phyloP scores from a whole-genome alignment of 2,888 invertebrate species.

The Seira sanloemensis region DNA sequence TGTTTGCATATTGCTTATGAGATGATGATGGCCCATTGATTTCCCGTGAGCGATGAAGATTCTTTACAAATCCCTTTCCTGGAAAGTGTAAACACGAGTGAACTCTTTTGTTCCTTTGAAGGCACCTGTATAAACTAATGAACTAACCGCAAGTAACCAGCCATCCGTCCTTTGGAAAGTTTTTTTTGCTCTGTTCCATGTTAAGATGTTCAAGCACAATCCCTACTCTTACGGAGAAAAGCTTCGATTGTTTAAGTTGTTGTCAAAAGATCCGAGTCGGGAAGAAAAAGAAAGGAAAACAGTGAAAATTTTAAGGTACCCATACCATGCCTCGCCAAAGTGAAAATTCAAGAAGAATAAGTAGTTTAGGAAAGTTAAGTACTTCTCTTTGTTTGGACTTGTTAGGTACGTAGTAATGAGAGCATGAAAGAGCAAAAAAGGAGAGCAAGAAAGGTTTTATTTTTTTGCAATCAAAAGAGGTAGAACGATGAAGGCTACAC shows the following conservation, averaged over 20 bases:
- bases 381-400: neutral
- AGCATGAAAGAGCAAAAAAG: constrained; percentile 11
- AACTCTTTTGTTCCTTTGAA: neutral
- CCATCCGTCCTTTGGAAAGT: neutral
- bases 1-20: too few relatives aligned
- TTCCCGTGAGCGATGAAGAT: too few relatives aligned
- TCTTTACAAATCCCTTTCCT: too few relatives aligned
- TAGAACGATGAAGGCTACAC: neutral
- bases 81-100: neutral
- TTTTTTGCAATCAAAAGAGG: constrained; percentile 7
- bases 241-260: neutral
- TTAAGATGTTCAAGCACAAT: too few relatives aligned
- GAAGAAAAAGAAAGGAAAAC: neutral
- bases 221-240: too few relatives aligned
- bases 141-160: neutral
- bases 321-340: too few relatives aligned
- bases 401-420: neutral
- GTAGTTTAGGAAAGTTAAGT: constrained; percentile 6
- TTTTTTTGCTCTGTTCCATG: too few relatives aligned
- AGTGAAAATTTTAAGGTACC: too few relatives aligned
- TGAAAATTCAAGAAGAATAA: neutral
- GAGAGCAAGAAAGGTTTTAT: neutral
- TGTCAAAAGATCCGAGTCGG: neutral
- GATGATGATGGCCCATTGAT: too few relatives aligned
- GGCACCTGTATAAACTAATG: neutral